Evolutionary conservation across 2,888 invertebrate genomes (phyloP), one percentile per base, ranked within the genome.

Genomic region (Rotaria socialis): DNA sequence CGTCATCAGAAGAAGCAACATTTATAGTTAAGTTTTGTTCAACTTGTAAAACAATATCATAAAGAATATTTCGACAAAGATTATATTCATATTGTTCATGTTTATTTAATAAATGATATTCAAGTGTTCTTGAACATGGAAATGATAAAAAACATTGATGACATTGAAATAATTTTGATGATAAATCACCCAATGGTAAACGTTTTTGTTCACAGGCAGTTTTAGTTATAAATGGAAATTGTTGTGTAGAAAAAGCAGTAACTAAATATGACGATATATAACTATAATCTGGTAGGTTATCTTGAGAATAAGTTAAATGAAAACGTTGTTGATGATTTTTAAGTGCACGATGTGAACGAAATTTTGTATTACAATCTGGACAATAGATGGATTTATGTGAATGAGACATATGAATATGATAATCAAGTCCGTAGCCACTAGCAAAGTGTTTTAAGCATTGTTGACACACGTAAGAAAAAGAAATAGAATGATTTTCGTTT

Each of bases 151-250:
- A 35, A 35, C 80, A 80, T 5, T 11, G 2, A 11, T 43, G 10
- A 47, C 80, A 80, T 80, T 19, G 43, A 47, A n/a, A 80, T 47
- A 80, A 47, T 80, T 80, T 80, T 4, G 80, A 80, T 43, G 80
- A 7, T 4, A 80, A 80, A 24, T 47, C 0, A 47, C 80, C 80
- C 47, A 80, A 80, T 47, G 80, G 80, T n/a, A 80, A 80, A 47
- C 80, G 80, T 80, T 14, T 14, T 80, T 80, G 80, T 80, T 80
- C 80, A 80, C 80, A 80, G 19, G 80, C 80, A 43, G 19, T 14
- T 80, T 80, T 80, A 7, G 80, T 10, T 24, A 80, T 47, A n/a
- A 80, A 47, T 22, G 80, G 11, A 47, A 80, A 80, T 47, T 80
- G 80, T 47, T 80, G 3, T 24, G 80, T n/a, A 14, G 80, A 80